phyloP scores from a whole-genome alignment of 2,113 vertebrate species.

The Engystomops pustulosus region DNA sequence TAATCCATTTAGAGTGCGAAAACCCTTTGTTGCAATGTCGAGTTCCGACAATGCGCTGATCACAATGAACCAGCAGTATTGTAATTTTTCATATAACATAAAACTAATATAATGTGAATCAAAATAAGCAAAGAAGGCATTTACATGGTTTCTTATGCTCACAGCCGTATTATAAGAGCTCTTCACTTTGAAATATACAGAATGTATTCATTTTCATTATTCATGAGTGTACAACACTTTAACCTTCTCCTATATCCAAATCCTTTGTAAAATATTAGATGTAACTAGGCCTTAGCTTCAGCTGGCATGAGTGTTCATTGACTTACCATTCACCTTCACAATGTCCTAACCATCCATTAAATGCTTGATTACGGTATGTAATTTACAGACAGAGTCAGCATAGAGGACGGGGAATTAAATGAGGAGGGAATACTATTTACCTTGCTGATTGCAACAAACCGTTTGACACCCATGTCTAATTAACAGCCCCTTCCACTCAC shows the following conservation, averaged over 20 bases:
- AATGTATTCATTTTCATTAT: background rate
- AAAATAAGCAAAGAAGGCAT: background rate
- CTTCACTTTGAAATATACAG: too few relatives aligned
- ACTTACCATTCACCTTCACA: slow-evolving; percentile 29
- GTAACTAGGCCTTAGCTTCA: background rate
- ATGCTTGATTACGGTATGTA: slow-evolving; percentile 34
- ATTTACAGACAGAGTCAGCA: slow-evolving; percentile 22
- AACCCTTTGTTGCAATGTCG: too few relatives aligned
- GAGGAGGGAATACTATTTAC: slow-evolving; percentile 26
- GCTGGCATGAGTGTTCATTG: slow-evolving; percentile 6
- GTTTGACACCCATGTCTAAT: slow-evolving; percentile 18
- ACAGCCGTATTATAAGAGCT: too few relatives aligned
- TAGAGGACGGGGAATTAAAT: slow-evolving; percentile 15
- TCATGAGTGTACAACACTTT: background rate
- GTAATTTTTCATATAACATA: too few relatives aligned
- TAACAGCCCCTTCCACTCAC: slow-evolving; percentile 10
- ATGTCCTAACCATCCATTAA: slow-evolving; percentile 21
- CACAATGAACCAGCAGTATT: too few relatives aligned
- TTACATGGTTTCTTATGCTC: background rate
- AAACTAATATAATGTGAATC: background rate
- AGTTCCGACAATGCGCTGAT: too few relatives aligned
- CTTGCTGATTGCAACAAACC: slow-evolving; percentile 23
- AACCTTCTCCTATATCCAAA: background rate
- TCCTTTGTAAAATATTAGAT: background rate
- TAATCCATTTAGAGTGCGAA: too few relatives aligned